Evolutionary conservation across 2,113 vertebrate species (phyloP), one percentile per base, ranked within the genome.

Genomic region (Mionectes macconnelli): DNA sequence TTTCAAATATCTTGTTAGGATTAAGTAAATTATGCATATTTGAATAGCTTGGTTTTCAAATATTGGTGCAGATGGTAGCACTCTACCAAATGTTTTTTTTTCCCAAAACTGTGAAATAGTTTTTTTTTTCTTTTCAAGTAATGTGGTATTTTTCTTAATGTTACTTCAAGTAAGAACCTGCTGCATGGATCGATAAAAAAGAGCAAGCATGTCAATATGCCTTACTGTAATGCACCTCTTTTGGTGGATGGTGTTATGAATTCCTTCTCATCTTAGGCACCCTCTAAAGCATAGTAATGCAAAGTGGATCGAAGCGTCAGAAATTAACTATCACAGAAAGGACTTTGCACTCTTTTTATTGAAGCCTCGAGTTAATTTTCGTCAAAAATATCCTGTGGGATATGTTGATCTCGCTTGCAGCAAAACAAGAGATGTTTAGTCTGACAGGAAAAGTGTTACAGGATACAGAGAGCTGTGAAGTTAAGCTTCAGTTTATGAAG

Each of bases 51-150:
- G 72, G 76, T 84, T 96, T 90, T 96, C 88, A 96, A 84, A 93
- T 95, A 78, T 47, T 90, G 56, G 55, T 94, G 73, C 93, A 97
- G 88, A 90, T 96, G 96, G 96, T 66, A 96, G 69, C 56, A 57
- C 49, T 90, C 83, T 84, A 64, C 72, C 89, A 93, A 95, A 87
- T 93, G 86, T 25, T 87, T 91, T 25, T 87, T 91, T 77, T 79
- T 68, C 73, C 53, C 40, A 94, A 93, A 89, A 60, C 85, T 89
- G 91, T 90, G 94, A 90, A 92, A 53, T 66, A 47, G 5, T 17
- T 92, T 87, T 77, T 87, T 77, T 85, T 68, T 53, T 56, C 39
- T 67, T 68, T 56, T 69, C 55, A 52, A 87, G 70, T 87, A 84
- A 83, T 70, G 57, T 84, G 82, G 63, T 55, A 73, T 94, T 90